Evolutionary conservation across 2,797 vertebrate genomes (phyloP), one percentile per base, ranked within the genome.

Genomic region (Siniperca obscura): DNA sequence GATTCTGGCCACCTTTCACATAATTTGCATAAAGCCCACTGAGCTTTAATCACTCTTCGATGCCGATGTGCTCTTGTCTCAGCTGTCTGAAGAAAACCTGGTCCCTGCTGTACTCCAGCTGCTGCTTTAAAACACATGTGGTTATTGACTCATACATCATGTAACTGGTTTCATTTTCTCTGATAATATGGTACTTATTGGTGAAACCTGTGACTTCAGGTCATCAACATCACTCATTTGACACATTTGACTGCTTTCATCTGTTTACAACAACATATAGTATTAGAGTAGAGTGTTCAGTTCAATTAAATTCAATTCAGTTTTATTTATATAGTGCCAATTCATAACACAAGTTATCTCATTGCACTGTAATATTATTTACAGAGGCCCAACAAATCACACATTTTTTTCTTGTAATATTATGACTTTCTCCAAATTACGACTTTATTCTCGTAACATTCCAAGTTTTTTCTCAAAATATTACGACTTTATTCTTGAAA

Each of bases 51-150:
- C 19, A 10, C 5, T 42, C 30, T 22, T 27, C 7, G 9, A 61
- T 19, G 53, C 46, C 53, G 22, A 16, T 42, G 22, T 22, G 21
- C 22, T 60, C 55, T 69, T 14, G 16, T 40, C 55, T 46, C 46
- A 21, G 60, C 72, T 16, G 60, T 55, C 48, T 22, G 25, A 17
- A 44, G 48, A 12, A 44, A 65, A 61, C 7, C 60, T 22, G 46
- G 16, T 57, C 74, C 50, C 64, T 17, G 36, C 66, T 62, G 56
- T 12, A 38, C 66, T 70, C 57, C 57, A n/a, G 75, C 57, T 70
- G 36, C 67, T 50, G 30, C 30, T 27, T 50, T 21, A n/a, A 10
- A 66, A 17, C 53, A 40, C 68, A 30, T 21, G 30, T n/a, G 2
- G 21, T 70, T 71, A 71, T 64, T 66, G 17, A 56, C 57, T 70